Conservation (phyloP, 2,113 vertebrate species). For the Dicerorhinus sumatrensis region DNA sequence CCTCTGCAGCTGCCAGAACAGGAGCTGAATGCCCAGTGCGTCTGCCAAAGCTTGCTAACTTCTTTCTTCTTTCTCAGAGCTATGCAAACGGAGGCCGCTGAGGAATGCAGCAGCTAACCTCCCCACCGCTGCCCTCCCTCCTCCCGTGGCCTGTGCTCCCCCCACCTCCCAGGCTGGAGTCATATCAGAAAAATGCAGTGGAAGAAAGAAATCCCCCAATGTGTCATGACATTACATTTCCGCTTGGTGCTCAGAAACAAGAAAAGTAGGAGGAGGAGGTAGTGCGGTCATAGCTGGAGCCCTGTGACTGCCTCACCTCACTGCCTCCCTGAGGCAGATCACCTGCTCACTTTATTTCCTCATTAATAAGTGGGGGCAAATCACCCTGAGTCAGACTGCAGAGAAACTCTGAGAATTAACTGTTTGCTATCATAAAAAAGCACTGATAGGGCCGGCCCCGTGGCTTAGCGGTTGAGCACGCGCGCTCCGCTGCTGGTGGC, state of each 20-base stretch:
- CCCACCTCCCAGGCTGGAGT: neutral
- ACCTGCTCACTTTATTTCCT: constrained; percentile 58
- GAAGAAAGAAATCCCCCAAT: constrained; percentile 79
- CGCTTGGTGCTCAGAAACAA: constrained; percentile 64
- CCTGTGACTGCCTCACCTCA: neutral
- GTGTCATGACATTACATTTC: constrained; percentile 77
- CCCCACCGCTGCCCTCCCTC: constrained; percentile 43
- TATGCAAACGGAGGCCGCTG: constrained; percentile 76
- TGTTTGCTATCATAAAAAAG: neutral
- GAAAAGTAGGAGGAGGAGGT: constrained; percentile 55
- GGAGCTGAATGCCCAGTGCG: constrained; percentile 54
- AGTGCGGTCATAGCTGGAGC: neutral
- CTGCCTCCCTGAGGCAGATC: constrained; percentile 10
- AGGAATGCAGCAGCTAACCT: constrained; percentile 68
- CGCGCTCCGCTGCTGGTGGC: no score
- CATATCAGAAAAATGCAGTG: constrained; percentile 80
- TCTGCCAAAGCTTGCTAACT: constrained; percentile 60
- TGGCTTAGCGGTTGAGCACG: no score
- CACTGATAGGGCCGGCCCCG: neutral
- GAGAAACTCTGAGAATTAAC: constrained; percentile 56
- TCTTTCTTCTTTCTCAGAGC: constrained; percentile 66
- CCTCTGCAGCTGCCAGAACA: constrained; percentile 68
- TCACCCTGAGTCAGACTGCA: constrained; percentile 58
- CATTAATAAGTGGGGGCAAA: neutral
- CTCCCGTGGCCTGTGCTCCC: neutral